A percentile compares a stretch with the other conserved stretches of the same genome.
Conservation (phyloP, 1,140 invertebrate species). For the Leptinotarsa undecemlineata region DNA sequence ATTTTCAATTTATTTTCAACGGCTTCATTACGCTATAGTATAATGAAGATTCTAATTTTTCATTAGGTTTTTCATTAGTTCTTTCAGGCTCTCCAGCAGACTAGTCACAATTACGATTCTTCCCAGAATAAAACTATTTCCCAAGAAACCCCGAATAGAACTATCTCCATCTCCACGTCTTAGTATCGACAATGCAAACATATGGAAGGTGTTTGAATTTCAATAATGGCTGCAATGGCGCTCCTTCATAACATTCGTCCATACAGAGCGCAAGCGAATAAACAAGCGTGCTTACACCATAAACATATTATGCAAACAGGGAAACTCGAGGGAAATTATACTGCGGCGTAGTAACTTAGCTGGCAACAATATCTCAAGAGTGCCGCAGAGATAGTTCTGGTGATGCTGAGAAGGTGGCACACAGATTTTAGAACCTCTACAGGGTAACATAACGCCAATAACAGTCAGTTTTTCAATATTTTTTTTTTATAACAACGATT, state of each 20-base stretch:
- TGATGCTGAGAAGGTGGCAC: background rate
- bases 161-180: background rate
- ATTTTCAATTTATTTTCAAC: too few species aligned
- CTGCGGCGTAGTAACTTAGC: conserved; percentile 32
- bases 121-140: too few species aligned
- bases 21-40: too few species aligned
- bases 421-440: background rate
- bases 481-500: too few species aligned
- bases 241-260: conserved; percentile 29
- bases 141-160: too few species aligned
- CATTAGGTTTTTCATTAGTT: too few species aligned
- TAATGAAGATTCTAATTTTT: too few species aligned
- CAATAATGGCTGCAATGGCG: conserved; percentile 12
- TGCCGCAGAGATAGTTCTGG: conserved; percentile 34
- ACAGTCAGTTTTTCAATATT: too few species aligned
- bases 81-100: too few species aligned
- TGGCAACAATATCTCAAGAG: conserved; percentile 33
- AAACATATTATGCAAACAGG: conserved; percentile 45
- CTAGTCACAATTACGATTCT: too few species aligned
- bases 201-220: conserved; percentile 19
- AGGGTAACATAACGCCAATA: too few species aligned
- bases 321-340: conserved; percentile 46
- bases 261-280: conserved; percentile 25
- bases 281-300: conserved; percentile 34
- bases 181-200: background rate